A percentile compares a stretch with the other conserved stretches of the same genome.
Evolutionary conservation across 2,113 vertebrate genomes (phyloP).

Genomic region (Coreoperca whiteheadi): DNA sequence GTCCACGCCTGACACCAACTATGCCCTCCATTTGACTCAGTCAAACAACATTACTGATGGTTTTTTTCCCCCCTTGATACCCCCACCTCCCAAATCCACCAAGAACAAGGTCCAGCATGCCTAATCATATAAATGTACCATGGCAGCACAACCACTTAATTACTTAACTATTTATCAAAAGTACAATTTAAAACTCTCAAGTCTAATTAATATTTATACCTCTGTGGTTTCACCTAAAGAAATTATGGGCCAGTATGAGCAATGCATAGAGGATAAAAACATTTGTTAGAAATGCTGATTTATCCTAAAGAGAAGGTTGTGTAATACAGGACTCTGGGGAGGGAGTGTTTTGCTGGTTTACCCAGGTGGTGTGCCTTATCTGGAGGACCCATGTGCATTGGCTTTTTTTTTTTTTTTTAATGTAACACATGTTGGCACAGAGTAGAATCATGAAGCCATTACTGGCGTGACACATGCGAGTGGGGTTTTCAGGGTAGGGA

Average conservation of each 20-base stretch:
- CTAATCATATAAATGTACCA: neutral
- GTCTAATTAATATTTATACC: neutral
- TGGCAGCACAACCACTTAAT: neutral
- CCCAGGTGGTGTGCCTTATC: conserved; percentile 18
- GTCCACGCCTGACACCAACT: neutral
- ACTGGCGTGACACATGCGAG: conserved; percentile 19
- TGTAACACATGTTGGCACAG: conserved; percentile 40
- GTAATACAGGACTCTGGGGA: conserved; percentile 57
- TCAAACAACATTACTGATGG: conserved; percentile 14
- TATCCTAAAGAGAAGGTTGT: conserved; percentile 37
- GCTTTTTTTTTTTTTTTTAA: conserved; percentile 8
- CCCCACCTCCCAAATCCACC: conserved; percentile 11
- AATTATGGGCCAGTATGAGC: neutral
- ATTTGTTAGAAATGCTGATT: conserved; percentile 23
- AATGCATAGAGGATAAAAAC: neutral
- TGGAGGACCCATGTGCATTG: conserved; percentile 32
- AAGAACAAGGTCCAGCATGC: neutral
- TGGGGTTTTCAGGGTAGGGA: conserved; percentile 40
- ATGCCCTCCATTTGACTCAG: conserved; percentile 41
- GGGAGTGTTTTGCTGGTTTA: conserved; percentile 67
- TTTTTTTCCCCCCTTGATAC: conserved; percentile 8
- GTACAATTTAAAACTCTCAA: neutral
- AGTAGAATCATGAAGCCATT: conserved; percentile 16
- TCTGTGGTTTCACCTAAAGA: neutral
- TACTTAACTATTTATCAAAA: conserved; percentile 15